Evolutionary conservation across 2,888 invertebrate species (phyloP).

Genomic region (Lomographa bimaculata): DNA sequence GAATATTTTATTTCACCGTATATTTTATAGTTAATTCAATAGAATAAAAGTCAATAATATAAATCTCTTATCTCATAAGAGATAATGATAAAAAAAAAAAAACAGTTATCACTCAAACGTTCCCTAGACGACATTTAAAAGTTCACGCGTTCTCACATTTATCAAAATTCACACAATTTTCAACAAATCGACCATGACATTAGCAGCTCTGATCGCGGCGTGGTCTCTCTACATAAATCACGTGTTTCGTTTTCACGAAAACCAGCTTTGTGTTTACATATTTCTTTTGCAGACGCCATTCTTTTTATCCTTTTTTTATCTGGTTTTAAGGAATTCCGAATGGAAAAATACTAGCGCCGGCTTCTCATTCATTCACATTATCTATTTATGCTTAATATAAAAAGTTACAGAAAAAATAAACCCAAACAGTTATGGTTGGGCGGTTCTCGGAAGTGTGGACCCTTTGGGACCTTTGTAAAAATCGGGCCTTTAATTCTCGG

Average conservation of each 20-base stretch:
- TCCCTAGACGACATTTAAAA: too few relatives aligned
- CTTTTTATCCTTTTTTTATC: slow-evolving; percentile 7
- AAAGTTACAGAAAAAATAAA: slow-evolving; percentile 25
- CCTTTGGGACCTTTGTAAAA: slow-evolving; percentile 31
- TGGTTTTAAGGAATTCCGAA: slow-evolving; percentile 10
- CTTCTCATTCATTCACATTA: slow-evolving; percentile 31
- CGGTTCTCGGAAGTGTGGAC: slow-evolving; percentile 50
- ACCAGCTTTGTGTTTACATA: slow-evolving; percentile 18
- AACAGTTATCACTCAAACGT: too few relatives aligned
- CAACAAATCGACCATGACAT: slow-evolving; percentile 40
- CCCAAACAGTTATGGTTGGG: slow-evolving; percentile 30
- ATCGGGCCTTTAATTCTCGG: slow-evolving; percentile 3
- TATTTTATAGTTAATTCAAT: too few relatives aligned
- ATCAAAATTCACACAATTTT: slow-evolving; percentile 9
- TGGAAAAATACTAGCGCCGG: slow-evolving; percentile 29
- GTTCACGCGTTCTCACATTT: background rate
- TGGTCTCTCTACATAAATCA: slow-evolving; percentile 6
- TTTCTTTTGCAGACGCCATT: slow-evolving; percentile 4
- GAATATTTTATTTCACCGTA: too few relatives aligned
- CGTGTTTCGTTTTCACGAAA: slow-evolving; percentile 13
- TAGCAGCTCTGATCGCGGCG: slow-evolving; percentile 21
- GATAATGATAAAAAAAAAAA: too few relatives aligned
- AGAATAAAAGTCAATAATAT: too few relatives aligned
- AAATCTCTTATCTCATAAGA: too few relatives aligned
- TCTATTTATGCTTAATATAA: too few relatives aligned